Conservation (phyloP, 37 sponge, comb jelly and placozoan genomes). For the Ephydatia muelleri region DNA sequence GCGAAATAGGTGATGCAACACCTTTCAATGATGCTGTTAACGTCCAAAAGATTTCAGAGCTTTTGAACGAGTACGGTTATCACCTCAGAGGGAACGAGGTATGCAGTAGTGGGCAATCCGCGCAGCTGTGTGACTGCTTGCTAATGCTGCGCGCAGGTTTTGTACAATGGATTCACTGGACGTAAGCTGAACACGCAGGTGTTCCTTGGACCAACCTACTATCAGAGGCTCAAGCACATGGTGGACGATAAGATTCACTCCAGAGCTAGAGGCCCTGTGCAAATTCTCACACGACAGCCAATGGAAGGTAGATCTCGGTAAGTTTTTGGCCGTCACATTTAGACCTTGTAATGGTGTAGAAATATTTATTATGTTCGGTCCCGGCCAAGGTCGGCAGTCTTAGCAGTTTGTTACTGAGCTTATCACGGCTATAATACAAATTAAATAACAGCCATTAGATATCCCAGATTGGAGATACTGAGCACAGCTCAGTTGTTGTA, state of each 20-base stretch:
- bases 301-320: constrained; percentile 99
- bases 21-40: constrained; percentile 99
- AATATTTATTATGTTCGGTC: too few relatives aligned
- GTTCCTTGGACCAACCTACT: constrained; percentile 99
- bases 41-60: constrained; percentile 97
- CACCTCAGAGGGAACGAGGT: constrained; percentile 98
- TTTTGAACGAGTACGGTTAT: constrained; percentile 92
- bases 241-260: constrained; percentile 99
- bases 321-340: neutral
- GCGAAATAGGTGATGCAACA: constrained; percentile 99
- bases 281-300: constrained; percentile 95
- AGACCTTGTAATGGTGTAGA: too few relatives aligned
- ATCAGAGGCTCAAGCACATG: constrained; percentile 99
- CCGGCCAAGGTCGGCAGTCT: too few relatives aligned
- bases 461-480: too few relatives aligned
- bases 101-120: too few relatives aligned
- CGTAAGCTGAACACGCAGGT: constrained; percentile 99
- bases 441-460: constrained; percentile 72
- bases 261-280: constrained; percentile 95
- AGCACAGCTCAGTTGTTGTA: too few relatives aligned
- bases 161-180: constrained; percentile 98
- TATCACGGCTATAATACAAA: constrained; percentile 53
- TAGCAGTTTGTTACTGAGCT: constrained; percentile 70
- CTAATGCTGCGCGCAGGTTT: constrained; percentile 76
- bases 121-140: too few relatives aligned